Base-by-base conservation (phyloP, 1,140 invertebrate genomes). In the Drosophila biarmipes region DNA sequence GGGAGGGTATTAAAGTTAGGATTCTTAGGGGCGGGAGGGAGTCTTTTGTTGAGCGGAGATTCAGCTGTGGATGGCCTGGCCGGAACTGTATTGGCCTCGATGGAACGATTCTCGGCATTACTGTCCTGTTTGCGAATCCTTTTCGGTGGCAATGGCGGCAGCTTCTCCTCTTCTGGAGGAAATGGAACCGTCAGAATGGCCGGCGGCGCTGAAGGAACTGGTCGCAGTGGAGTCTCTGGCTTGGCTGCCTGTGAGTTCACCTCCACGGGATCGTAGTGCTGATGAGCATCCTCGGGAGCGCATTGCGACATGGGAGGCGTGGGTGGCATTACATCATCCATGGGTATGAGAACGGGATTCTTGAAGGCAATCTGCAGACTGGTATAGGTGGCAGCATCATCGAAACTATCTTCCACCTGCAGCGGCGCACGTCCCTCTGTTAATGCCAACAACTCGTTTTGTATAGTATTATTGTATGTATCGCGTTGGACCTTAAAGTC, bases 311-410 rank as follows among this genome's bases (percentile, higher is more conserved):
- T 75, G 58, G 86, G 87, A 12, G 91, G 91, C 29, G 90, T 81
- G 0, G 87, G 90, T 12, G 89, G 79, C 68, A 91, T 86, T 4
- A 92, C 69, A 21, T 92, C 92, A 4, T 90, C 75, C 59, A 85
- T 94, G 93, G 52, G 93, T 27, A 96, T 94, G 7, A 94, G 80
- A 1, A 96, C 90, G 0, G 96, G 96, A 92, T 97, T 97, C 92
- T 96, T 97, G 93, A 97, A 97, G 0, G 97, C 97, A 84, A 97
- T 93, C 87, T 97, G 96, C 43, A 97, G 91, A 84, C 96, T 97
- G 0, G 96, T 96, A 68, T 97, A 97, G 0, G 96, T 96, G 52
- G 95, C 95, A 54, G 95, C 94, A 78, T 97, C 96, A 74, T 95
- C 94, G 66, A 96, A 95, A 34, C 91, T 91, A 29, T 95, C 95